A percentile compares a stretch with the other conserved stretches of the same genome.
Evolutionary conservation across 2,888 invertebrate species (phyloP).

Genomic region (Mamestra brassicae): DNA sequence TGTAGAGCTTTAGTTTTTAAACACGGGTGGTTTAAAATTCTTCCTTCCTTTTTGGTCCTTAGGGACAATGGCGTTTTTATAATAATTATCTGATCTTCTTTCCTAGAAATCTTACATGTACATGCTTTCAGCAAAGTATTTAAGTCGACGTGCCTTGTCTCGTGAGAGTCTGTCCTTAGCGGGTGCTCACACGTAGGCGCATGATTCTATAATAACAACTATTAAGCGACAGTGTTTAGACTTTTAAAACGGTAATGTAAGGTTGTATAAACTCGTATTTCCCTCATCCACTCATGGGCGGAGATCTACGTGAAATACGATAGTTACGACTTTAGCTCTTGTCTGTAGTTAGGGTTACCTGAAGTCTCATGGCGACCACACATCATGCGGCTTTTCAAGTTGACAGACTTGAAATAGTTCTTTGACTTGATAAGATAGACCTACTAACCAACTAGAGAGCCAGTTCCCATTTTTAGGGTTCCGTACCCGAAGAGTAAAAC

Average conservation of each 20-base stretch:
- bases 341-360: conserved; percentile 23
- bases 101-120: background rate
- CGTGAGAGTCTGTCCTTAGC: background rate
- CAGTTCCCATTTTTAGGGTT: no score
- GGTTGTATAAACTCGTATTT: conserved; percentile 37
- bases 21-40: no score
- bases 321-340: conserved; percentile 22
- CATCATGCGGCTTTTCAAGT: background rate
- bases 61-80: background rate
- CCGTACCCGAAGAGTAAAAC: no score
- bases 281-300: conserved; percentile 43
- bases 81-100: background rate
- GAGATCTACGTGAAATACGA: conserved; percentile 54
- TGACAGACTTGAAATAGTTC: background rate
- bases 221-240: conserved; percentile 13
- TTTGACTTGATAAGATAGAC: background rate
- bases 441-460: no score
- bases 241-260: conserved; percentile 29
- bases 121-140: background rate
- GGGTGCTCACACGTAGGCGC: background rate
- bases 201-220: conserved; percentile 3
- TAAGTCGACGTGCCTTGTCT: background rate
- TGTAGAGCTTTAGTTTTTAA: no score
- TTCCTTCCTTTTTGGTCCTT: no score
- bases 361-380: background rate